Evolutionary conservation across 2,113 vertebrate genomes (phyloP), one percentile per base, ranked within the genome.

Genomic region (Takifugu bimaculatus): DNA sequence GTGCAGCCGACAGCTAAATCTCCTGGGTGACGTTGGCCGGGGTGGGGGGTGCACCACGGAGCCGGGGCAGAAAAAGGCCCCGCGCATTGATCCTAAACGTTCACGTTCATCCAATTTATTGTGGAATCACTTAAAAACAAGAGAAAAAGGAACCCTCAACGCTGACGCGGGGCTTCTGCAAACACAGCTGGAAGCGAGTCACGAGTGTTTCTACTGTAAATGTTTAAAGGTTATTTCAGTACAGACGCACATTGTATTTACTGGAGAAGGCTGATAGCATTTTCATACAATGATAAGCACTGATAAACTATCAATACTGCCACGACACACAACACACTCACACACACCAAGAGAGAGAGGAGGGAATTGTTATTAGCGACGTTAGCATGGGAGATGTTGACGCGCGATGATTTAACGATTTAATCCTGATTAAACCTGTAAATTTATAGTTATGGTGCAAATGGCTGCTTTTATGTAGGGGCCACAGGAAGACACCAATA

Each of bases 171-270:
- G 7, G 29, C 7, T 29, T 29, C 5, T 32, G 29, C 29, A 32
- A 20, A 20, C 20, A 20, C 20, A 20, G 20, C 20, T 20, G 20
- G 20, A 20, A 20, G 20, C 20, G 20, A 20, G 20, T 20, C 20
- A 20, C 20, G 29, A 6, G 29, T 32, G 29, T 32, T 32, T 32
- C 29, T 32, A 32, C 5, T 20, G 20, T 20, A 32, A 6, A 1
- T 32, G 29, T 32, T 32, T 44, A 80, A 80, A 78, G 68, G 72
- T 77, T 77, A 63, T 66, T 75, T 25, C 45, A 54, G 57, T 50
- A 43, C 65, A 68, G 60, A 13, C 43, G 60, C 61, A 74, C 47
- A 62, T 57, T 67, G 27, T 71, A 67, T 78, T 70, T 63, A 69
- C 54, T 52, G 53, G 32, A 5, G 65, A 63, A 74, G 66, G 56